Evolutionary conservation across 2,888 invertebrate genomes (phyloP), one percentile per base, ranked within the genome.

Genomic region (Nyleta sp.): DNA sequence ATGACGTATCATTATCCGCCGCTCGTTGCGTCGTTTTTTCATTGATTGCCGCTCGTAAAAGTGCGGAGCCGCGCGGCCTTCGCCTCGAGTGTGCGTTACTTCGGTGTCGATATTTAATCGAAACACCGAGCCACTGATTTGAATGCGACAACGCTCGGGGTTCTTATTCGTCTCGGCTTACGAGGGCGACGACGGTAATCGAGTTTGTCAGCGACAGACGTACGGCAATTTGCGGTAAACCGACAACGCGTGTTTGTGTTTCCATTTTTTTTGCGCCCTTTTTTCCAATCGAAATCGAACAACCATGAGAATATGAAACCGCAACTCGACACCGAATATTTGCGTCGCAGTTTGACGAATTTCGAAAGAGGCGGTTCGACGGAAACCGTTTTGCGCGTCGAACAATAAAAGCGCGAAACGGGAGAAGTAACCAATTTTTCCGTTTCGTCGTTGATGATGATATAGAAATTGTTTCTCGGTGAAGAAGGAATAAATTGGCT

Each of bases 171-270:
- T 75, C 70, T 75, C 72, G 35, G 40, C 53, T 70, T 68, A 53
- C 70, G 53, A 48, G 31, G 40, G 40, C 60, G 18, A 68, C 44
- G 59, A 62, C 28, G 50, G 59, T 70, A 76, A 76, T 70, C 75
- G 68, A 60, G 68, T 52, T 67, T 68, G 62, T 68, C 70, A 52
- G 75, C 62, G 68, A 68, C 75, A 75, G 68, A 70, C 60, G 70
- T 40, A 76, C 52, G 52, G 31, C 50, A 59, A 55, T 52, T 65
- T 71, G 76, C 24, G 76, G 76, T 65, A 13, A 71, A 71, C 71
- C 76, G 48, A 65, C 62, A 68, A 70, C 70, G 68, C 52, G 64
- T 59, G 68, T 59, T 50, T 57, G n/a, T 40, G 42, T 70, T 64
- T 64, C 55, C 38, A 33, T 40, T 35, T 50, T 60, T 68, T 60